Conservation (phyloP, 2,888 invertebrate genomes). For the Eulithis testata region DNA sequence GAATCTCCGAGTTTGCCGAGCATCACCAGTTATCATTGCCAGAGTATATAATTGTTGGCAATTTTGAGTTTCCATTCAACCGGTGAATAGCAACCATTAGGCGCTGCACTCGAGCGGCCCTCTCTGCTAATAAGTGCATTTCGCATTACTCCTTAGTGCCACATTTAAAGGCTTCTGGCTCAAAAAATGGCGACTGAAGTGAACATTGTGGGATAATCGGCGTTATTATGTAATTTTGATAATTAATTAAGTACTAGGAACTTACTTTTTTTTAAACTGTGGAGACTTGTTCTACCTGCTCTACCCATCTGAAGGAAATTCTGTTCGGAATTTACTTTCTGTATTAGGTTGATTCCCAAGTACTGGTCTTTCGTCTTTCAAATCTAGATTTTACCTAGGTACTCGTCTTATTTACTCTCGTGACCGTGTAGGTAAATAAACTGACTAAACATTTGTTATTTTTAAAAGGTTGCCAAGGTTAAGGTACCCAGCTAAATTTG, state of each 20-base stretch:
- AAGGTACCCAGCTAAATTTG: too few relatives aligned
- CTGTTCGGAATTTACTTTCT: too few relatives aligned
- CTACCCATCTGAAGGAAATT: too few relatives aligned
- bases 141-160: slow-evolving; percentile 79
- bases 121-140: slow-evolving; percentile 83
- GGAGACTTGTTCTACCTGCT: not conserved
- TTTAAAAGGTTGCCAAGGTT: too few relatives aligned
- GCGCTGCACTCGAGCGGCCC: slow-evolving; percentile 73
- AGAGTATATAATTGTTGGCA: slow-evolving; percentile 83
- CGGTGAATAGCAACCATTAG: slow-evolving; percentile 82
- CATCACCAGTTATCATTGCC: slow-evolving; percentile 82
- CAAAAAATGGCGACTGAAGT: slow-evolving; percentile 53
- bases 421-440: too few relatives aligned
- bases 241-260: slow-evolving; percentile 37
- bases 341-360: too few relatives aligned
- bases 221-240: slow-evolving; percentile 41
- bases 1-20: slow-evolving; percentile 66
- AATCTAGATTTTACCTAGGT: too few relatives aligned
- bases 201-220: slow-evolving; percentile 43
- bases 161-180: slow-evolving; percentile 68
- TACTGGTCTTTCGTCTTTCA: too few relatives aligned
- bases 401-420: too few relatives aligned
- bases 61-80: slow-evolving; percentile 80
- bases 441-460: too few relatives aligned
- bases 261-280: slow-evolving; percentile 9